Percentiles rank a stretch among this genome's conserved stretches.
phyloP scores from a whole-genome alignment of 2,113 vertebrate species.

The Columba janthina region DNA sequence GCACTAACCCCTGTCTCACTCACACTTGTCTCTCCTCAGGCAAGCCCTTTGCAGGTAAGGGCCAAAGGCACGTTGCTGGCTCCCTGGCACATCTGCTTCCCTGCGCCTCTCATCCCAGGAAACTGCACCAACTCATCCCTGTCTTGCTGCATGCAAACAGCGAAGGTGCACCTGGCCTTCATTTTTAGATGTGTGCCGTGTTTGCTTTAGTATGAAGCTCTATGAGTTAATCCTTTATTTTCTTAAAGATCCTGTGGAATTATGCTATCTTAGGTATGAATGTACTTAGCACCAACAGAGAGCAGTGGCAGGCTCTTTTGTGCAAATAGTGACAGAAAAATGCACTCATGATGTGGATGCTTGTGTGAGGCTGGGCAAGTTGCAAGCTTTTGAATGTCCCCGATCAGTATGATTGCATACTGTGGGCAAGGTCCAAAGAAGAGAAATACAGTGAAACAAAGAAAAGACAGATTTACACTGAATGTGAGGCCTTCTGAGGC shows the following conservation, averaged over 20 bases:
- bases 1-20: neutral
- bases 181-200: rapidly evolving
- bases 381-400: neutral
- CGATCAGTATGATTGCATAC: neutral
- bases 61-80: neutral
- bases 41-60: neutral
- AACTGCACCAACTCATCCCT: neutral
- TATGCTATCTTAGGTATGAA: neutral
- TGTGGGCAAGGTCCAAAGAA: neutral
- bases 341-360: rapidly evolving
- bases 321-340: neutral
- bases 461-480: neutral
- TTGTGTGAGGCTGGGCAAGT: neutral
- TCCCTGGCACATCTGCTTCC: neutral
- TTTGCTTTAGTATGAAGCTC: neutral
- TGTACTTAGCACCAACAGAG: rapidly evolving
- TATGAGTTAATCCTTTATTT: neutral
- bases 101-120: neutral
- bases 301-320: neutral
- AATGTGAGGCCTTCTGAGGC: neutral
- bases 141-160: neutral
- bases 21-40: neutral
- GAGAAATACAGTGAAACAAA: neutral
- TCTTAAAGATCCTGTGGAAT: neutral
- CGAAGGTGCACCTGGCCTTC: neutral